Base-by-base conservation (phyloP, 1,140 invertebrate genomes). In the Hetaerina americana region DNA sequence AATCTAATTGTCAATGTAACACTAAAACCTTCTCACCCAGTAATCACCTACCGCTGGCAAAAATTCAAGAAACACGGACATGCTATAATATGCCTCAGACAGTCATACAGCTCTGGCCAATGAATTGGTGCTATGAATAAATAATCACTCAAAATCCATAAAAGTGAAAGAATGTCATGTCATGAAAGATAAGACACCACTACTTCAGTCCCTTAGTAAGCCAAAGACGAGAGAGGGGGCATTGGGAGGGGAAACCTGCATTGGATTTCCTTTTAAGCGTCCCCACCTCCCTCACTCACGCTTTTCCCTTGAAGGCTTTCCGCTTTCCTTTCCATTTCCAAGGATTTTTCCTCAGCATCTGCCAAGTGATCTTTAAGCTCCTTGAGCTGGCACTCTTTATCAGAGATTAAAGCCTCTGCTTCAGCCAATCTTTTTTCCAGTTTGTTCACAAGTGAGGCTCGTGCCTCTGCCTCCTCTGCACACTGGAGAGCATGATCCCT, bases 351-450 rank as follows among this genome's bases (percentile, higher is more conserved):
- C 26, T 89, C 79, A 77, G 88, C 85, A 73, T 81, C 80, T 49
- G 82, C 86, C 75, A 89, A 82, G 76, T 87, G 86, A 76, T 89
- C 86, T 68, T 88, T 84, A 76, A 89, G 81, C 70, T 86, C 80
- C 77, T 82, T 81, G 49, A 85, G 85, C 84, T 89, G 91, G 72
- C 87, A 86, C 77, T 91, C 87, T 77, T 90, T 87, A 75, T 89
- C 89, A 66, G 85, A 85, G 70, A 91, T 81, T 75, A 89, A 88
- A 72, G 88, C 84, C 77, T 84, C 87, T 72, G 86, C 85, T 79
- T 90, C 89, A 73, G 90, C 88, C 66, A 92, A 81, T 73, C 91
- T 87, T 18, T 85, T 85, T 73, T 89, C 85, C 57, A 90, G 81
- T 71, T 87, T 85, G 68, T 89, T 86, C 66, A 85, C 84, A 66